Conservation (phyloP, 2,113 vertebrate genomes). For the Cyanoramphus novaezelandiae region DNA sequence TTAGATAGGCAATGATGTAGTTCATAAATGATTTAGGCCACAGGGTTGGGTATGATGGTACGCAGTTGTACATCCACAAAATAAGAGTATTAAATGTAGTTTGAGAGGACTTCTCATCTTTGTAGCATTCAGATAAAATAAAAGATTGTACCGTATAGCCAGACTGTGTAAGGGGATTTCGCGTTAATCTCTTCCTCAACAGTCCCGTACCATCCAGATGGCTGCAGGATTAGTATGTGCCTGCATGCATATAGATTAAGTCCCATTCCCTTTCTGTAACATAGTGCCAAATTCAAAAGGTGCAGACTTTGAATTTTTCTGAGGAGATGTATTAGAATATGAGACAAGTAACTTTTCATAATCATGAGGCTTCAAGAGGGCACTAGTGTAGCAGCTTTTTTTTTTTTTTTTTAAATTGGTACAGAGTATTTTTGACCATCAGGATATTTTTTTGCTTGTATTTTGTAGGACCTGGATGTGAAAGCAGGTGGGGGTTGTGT, state of each 20-base stretch:
- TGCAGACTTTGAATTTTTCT: constrained; percentile 63
- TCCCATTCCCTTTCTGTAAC: constrained; percentile 61
- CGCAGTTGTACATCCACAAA: constrained; percentile 55
- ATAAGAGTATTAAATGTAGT: constrained; percentile 45
- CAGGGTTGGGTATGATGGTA: constrained; percentile 64
- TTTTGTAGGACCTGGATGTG: constrained; percentile 94
- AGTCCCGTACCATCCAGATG: constrained; percentile 60
- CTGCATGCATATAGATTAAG: constrained; percentile 76
- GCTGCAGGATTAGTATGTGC: constrained; percentile 76
- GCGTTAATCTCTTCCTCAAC: constrained; percentile 40
- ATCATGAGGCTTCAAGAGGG: constrained; percentile 74
- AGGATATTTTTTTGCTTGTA: constrained; percentile 71
- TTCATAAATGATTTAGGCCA: constrained; percentile 64
- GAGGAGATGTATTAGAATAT: constrained; percentile 58
- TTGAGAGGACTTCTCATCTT: constrained; percentile 47
- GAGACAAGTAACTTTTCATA: constrained; percentile 69
- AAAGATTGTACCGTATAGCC: constrained; percentile 38
- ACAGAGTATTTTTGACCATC: constrained; percentile 65
- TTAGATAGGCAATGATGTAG: constrained; percentile 69
- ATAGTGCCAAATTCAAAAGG: constrained; percentile 64
- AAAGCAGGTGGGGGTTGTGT: constrained; percentile 97
- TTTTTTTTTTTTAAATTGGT: not conserved
- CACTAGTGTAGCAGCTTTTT: constrained; percentile 68
- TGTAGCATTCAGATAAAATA: constrained; percentile 61
- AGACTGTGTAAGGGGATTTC: constrained; percentile 55